Evolutionary conservation across 2,113 vertebrate species (phyloP).

Genomic region (Micronycteris hirsuta): DNA sequence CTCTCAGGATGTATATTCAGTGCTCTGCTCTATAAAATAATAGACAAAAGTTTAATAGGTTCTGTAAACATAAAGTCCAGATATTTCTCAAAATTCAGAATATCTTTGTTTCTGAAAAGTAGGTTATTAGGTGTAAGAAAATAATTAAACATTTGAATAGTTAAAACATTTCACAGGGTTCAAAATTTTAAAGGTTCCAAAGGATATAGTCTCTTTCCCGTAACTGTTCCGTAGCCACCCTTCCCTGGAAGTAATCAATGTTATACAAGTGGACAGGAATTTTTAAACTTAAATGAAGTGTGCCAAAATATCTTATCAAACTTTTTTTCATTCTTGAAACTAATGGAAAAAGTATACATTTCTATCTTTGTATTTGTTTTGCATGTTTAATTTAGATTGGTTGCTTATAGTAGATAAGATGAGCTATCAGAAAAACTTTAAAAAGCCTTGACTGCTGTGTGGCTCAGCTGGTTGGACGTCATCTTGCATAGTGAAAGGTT

Average conservation of each 20-base stretch:
- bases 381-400: not conserved
- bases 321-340: not conserved
- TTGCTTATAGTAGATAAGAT: not conserved
- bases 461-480: too few species aligned
- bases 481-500: too few species aligned
- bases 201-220: not conserved
- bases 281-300: not conserved
- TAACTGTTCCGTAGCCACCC: not conserved
- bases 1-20: not conserved
- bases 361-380: not conserved
- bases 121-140: not conserved
- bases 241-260: not conserved
- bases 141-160: not conserved
- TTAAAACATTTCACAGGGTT: not conserved
- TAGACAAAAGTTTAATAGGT: not conserved
- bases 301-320: not conserved
- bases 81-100: not conserved
- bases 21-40: not conserved
- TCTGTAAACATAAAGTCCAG: not conserved
- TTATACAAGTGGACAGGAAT: not conserved
- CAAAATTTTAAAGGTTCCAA: not conserved
- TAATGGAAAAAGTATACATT: not conserved
- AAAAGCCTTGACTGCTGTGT: too few species aligned
- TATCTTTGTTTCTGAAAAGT: constrained; percentile 25
- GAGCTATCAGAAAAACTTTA: not conserved